Conservation (phyloP, 2,113 vertebrate species). For the Ptychochromis oligacanthus region DNA sequence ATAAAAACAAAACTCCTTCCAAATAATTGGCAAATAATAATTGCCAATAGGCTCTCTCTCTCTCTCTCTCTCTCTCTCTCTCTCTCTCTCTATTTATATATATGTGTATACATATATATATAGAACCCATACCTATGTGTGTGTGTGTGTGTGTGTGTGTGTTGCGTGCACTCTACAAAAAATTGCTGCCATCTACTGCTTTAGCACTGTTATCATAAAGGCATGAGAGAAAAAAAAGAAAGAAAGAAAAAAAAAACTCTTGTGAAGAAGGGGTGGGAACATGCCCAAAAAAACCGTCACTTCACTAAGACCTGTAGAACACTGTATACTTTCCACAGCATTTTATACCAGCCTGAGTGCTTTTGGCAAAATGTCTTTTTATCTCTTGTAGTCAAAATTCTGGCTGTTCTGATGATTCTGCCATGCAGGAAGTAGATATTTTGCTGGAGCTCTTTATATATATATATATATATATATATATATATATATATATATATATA, state of each 20-base stretch:
- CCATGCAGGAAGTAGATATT: neutral
- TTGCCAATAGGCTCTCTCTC: neutral
- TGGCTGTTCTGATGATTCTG: slow-evolving; percentile 1
- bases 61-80: neutral
- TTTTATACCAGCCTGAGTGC: slow-evolving; percentile 21
- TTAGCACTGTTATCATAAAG: slow-evolving; percentile 19
- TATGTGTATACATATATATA: no score
- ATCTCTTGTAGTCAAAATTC: slow-evolving; percentile 42
- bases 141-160: neutral
- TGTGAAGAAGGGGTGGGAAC: neutral
- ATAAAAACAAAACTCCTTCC: fast-evolving
- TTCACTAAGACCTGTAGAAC: slow-evolving; percentile 16
- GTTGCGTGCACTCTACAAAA: neutral
- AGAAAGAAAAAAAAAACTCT: slow-evolving; percentile 3
- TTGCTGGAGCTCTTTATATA: neutral
- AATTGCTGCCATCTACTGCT: neutral
- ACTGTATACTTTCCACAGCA: slow-evolving; percentile 19
- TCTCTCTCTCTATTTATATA: neutral
- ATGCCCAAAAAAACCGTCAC: neutral
- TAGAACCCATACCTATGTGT: neutral
- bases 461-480: no score
- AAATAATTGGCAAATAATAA: neutral
- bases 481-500: no score
- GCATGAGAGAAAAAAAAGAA: slow-evolving; percentile 16
- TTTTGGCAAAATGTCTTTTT: slow-evolving; percentile 32